Conservation (phyloP, 2,888 invertebrate species). For the Abrostola tripartita region DNA sequence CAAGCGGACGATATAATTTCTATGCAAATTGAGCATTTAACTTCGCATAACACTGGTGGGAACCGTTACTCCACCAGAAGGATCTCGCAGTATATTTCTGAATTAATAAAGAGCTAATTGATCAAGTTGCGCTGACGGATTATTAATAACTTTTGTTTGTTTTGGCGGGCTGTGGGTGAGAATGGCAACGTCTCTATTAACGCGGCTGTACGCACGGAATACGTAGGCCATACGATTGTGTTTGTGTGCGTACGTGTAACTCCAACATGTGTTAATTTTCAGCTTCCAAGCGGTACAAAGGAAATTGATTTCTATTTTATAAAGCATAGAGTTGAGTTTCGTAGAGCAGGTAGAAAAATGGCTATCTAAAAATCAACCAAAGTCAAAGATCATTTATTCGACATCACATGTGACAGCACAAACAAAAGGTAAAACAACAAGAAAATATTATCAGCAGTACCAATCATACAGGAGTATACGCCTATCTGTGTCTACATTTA, state of each 20-base stretch:
- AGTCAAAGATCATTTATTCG: too few relatives aligned
- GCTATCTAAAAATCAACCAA: not conserved
- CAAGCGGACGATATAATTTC: slow-evolving; percentile 87
- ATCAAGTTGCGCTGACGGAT: slow-evolving; percentile 55
- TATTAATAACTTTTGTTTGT: slow-evolving; percentile 48
- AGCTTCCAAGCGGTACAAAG: not conserved
- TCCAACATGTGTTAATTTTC: not conserved
- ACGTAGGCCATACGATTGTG: not conserved
- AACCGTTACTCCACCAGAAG: slow-evolving; percentile 60
- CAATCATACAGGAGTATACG: too few relatives aligned
- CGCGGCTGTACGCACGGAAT: not conserved
- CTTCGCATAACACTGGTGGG: slow-evolving; percentile 76
- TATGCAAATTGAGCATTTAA: slow-evolving; percentile 87
- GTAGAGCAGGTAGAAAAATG: not conserved
- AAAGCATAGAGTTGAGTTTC: not conserved
- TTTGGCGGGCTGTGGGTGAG: slow-evolving; percentile 14
- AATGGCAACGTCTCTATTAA: slow-evolving; percentile 4
- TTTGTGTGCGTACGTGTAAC: not conserved
- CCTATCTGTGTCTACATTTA: too few relatives aligned
- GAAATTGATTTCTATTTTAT: not conserved
- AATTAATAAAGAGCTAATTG: slow-evolving; percentile 70
- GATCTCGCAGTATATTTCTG: slow-evolving; percentile 65
- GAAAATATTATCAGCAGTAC: too few relatives aligned
- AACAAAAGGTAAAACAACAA: too few relatives aligned
- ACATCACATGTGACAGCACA: too few relatives aligned